Percentiles rank a stretch among this genome's conserved stretches.
Conservation (phyloP, 2,888 invertebrate genomes). For the Slavum lentiscoides region DNA sequence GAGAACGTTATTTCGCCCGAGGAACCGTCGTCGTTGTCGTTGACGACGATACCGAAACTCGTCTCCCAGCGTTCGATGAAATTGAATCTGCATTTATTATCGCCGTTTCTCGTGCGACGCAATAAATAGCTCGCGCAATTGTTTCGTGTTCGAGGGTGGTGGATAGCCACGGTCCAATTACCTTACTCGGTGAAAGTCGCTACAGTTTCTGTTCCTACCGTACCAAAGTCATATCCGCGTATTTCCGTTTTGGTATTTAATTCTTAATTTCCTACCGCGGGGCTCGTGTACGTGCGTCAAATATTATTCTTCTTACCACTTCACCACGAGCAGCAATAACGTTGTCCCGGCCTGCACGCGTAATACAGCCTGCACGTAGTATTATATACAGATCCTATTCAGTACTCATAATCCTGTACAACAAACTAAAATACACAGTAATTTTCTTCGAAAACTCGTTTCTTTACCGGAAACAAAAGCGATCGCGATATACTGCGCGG, state of each 20-base stretch:
- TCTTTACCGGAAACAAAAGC: too few relatives aligned
- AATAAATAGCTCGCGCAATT: slow-evolving; percentile 11
- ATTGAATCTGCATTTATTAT: slow-evolving; percentile 47
- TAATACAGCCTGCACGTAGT: background rate
- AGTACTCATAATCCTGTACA: background rate
- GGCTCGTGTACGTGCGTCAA: too few relatives aligned
- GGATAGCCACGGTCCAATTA: slow-evolving; percentile 24
- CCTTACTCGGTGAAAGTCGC: background rate
- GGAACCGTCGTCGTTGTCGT: background rate
- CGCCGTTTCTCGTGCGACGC: background rate
- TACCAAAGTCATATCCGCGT: background rate
- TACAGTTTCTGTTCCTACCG: background rate
- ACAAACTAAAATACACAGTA: too few relatives aligned
- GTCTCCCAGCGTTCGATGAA: background rate
- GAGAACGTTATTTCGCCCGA: background rate
- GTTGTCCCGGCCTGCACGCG: too few relatives aligned
- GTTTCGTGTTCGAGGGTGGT: slow-evolving; percentile 16
- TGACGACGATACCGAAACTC: slow-evolving; percentile 7
- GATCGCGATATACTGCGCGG: too few relatives aligned
- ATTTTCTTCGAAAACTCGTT: too few relatives aligned
- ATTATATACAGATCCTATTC: background rate
- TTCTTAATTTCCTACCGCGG: background rate
- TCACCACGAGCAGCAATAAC: too few relatives aligned
- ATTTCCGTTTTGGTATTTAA: background rate
- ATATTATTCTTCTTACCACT: too few relatives aligned